These are phyloP conservation scores for Megalops cyprinoides DNA, from an alignment of 2,797 vertebrate genomes.

Conservation along the genomic window DNA sequence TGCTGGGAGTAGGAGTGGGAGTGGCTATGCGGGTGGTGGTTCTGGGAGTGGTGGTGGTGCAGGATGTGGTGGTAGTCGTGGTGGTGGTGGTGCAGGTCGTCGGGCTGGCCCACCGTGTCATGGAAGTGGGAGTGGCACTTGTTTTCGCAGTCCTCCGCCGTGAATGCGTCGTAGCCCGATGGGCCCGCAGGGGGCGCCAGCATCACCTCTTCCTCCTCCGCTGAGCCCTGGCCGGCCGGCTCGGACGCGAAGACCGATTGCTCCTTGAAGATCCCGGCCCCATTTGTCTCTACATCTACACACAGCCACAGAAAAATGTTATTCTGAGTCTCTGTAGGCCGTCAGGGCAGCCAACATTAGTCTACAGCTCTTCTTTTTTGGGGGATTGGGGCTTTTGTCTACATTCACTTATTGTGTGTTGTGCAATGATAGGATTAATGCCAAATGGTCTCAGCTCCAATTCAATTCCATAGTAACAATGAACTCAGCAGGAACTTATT, in stretches of 20 bases:
- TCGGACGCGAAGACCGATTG: slow-evolving; percentile 68
- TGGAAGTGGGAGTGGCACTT: slow-evolving; percentile 98
- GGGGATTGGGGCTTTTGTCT: not conserved
- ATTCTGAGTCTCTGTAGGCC: not conserved
- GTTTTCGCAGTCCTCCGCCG: slow-evolving; percentile 90
- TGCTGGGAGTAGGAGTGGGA: slow-evolving; percentile 88
- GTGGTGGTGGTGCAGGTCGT: slow-evolving; percentile 92
- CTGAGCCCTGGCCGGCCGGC: slow-evolving; percentile 61
- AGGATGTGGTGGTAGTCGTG: slow-evolving; percentile 98
- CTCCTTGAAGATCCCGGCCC: slow-evolving; percentile 74
- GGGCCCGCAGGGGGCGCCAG: slow-evolving; percentile 80
- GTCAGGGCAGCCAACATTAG: not conserved
- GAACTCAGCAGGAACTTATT: not conserved
- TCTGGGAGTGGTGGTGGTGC: slow-evolving; percentile 97
- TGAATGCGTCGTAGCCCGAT: slow-evolving; percentile 73
- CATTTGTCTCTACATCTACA: slow-evolving; percentile 77
- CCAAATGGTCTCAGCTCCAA: not conserved
- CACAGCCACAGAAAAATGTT: not conserved
- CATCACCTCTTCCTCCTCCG: slow-evolving; percentile 95
- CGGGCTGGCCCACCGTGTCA: slow-evolving; percentile 91
- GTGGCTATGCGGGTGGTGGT: slow-evolving; percentile 96
- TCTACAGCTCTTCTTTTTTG: not conserved
- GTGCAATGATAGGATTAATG: not conserved
- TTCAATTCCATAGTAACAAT: too few relatives aligned
- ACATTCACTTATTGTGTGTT: not conserved